These are phyloP conservation scores for Metopolophium dirhodum DNA, from an alignment of 1,140 invertebrate species.

Conservation along the genomic window DNA sequence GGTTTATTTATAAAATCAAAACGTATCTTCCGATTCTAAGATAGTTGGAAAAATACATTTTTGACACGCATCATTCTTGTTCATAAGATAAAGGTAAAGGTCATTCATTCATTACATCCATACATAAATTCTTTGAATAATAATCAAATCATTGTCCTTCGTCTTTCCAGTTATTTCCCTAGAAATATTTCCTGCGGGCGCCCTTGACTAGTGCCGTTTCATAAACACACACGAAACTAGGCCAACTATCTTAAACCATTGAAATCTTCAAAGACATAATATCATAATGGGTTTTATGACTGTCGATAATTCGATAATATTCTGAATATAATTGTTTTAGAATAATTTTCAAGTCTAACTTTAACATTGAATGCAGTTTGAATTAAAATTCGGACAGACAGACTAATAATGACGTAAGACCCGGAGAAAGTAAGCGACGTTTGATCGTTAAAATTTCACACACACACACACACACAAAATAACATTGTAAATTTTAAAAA, in stretches of 20 bases:
- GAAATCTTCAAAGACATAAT: constrained; percentile 46
- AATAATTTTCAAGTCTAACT: neutral
- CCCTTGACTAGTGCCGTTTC: constrained; percentile 47
- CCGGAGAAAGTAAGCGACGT: neutral
- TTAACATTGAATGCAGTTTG: neutral
- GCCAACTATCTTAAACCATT: constrained; percentile 46
- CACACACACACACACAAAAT: neutral
- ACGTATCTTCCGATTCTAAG: neutral
- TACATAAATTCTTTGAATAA: constrained; percentile 46
- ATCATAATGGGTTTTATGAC: neutral
- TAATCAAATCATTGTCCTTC: constrained; percentile 54
- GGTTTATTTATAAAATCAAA: neutral
- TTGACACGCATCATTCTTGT: constrained; percentile 3
- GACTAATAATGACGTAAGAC: constrained; percentile 7
- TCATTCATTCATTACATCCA: constrained; percentile 19
- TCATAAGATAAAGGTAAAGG: constrained; percentile 51
- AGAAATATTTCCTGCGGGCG: constrained; percentile 54
- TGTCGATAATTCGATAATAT: neutral
- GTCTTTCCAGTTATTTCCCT: constrained; percentile 55
- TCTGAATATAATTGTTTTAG: neutral
- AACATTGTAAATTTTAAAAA: neutral
- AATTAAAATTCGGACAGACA: neutral
- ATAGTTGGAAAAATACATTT: neutral
- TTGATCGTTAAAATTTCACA: neutral
- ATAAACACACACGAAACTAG: constrained; percentile 42